Evolutionary conservation across 2,888 invertebrate species (phyloP).

Genomic region (Allygus modestus): DNA sequence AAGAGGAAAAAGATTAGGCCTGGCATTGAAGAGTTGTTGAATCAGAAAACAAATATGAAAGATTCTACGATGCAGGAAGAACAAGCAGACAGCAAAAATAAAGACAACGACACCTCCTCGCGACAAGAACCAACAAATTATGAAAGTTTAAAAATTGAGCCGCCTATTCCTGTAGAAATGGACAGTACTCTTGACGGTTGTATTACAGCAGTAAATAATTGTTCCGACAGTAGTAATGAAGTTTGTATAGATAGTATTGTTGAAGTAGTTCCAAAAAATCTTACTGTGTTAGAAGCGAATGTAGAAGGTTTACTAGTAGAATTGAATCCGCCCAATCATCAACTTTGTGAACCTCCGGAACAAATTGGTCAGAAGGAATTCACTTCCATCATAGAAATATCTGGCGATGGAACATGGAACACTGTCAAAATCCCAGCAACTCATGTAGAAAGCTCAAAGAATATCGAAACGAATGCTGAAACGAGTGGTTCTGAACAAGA

Average conservation of each 20-base stretch:
- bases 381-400: conserved; percentile 65
- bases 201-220: background rate
- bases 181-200: background rate
- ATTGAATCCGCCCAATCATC: conserved; percentile 47
- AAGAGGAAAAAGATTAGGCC: conserved; percentile 62
- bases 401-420: conserved; percentile 68
- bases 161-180: background rate
- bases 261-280: conserved; percentile 46
- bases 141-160: conserved; percentile 42
- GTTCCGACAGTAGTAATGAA: conserved; percentile 28
- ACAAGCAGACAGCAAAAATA: conserved; percentile 12
- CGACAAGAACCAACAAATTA: conserved; percentile 36
- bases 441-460: conserved; percentile 61
- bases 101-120: background rate
- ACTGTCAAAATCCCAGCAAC: conserved; percentile 60
- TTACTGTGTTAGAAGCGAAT: conserved; percentile 39
- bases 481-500: conserved; percentile 22
- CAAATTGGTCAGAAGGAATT: background rate
- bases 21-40: conserved; percentile 51
- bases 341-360: background rate
- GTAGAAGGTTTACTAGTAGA: conserved; percentile 37
- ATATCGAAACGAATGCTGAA: conserved; percentile 17
- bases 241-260: conserved; percentile 57
- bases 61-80: conserved; percentile 6
- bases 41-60: conserved; percentile 43